Base-by-base conservation (phyloP, 2,113 vertebrate genomes). In the Orycteropus afer region DNA sequence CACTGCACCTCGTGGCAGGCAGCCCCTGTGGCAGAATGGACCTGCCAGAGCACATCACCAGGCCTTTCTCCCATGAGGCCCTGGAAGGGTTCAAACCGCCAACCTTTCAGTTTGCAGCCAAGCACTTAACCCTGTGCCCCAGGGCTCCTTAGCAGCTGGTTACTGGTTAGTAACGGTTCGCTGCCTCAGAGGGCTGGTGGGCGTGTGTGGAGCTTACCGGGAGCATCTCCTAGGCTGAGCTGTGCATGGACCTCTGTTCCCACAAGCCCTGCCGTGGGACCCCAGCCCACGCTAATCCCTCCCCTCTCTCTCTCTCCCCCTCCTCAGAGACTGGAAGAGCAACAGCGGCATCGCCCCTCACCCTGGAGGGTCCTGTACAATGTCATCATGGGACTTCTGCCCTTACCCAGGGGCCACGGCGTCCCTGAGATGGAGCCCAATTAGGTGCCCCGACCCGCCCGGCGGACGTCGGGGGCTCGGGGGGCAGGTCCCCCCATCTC, bases 331-430 rank as follows among this genome's bases (percentile, higher is more conserved):
- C 97, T 95, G 95, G 97, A 97, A 29, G 97, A 97, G 23, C 96
- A 92, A 61, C 97, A 96, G 47, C 93, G 88, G 61, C 96, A 97
- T 40, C 93, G 96, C 61, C 96, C 97, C 51, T 97, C 97, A 0
- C 97, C 97, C n/a, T 97, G 97, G 97, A 96, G 97, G 93, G 95
- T 96, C 69, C 42, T 97, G 87, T 97, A 94, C 96, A 97, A 97
- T 95, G 92, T 97, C 74, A 89, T 97, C 92, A 90, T 95, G 95
- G 96, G 97, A 92, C 97, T 97, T 57, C 95, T 97, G 86, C 96
- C 97, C 74, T 96, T 97, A 87, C 97, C 96, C 69, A 94, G 96
- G 90, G 95, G 89, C 86, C 97, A 82, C 0, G 57, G 93, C n/a
- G 89, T 90, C 90, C 96, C 97, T 0, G 95, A 97, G 76, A 93